Conservation (phyloP, 2,797 vertebrate genomes). For the Lepidocolaptes lacrymiger region DNA sequence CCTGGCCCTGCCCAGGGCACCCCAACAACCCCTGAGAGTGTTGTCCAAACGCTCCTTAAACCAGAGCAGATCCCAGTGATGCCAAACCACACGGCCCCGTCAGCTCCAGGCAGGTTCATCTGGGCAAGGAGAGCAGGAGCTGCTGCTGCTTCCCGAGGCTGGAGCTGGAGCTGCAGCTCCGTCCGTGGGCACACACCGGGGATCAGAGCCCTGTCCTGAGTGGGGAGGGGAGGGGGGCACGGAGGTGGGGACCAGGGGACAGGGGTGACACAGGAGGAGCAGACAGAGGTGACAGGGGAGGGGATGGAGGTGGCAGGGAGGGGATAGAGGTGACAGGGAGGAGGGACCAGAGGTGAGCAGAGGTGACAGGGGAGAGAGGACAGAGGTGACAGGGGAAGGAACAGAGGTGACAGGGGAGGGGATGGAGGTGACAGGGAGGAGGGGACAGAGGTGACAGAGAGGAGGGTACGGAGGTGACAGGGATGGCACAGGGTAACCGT, state of each 20-base stretch:
- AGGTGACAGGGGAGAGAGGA: too few relatives aligned
- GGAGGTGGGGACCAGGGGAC: accelerated
- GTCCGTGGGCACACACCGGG: accelerated
- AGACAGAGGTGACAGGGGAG: too few relatives aligned
- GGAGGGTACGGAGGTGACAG: too few relatives aligned
- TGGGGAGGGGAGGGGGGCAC: background rate
- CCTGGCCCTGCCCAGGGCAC: background rate
- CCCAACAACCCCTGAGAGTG: background rate
- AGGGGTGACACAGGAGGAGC: background rate
- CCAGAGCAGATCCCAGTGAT: background rate
- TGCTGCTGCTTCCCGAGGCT: background rate
- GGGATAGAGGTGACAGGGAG: too few relatives aligned
- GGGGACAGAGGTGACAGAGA: too few relatives aligned
- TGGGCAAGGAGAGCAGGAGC: background rate
- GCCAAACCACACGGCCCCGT: background rate
- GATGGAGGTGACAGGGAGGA: too few relatives aligned
- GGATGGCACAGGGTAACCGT: too few relatives aligned
- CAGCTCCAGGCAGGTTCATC: accelerated
- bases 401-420: too few relatives aligned
- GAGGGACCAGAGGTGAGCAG: too few relatives aligned
- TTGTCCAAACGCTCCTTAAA: background rate
- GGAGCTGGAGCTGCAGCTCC: background rate
- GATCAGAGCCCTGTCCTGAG: background rate
- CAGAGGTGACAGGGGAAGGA: too few relatives aligned
- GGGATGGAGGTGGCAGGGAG: too few relatives aligned